Base-by-base conservation (phyloP, 1,140 invertebrate genomes). In the Drosophila grimshawi region DNA sequence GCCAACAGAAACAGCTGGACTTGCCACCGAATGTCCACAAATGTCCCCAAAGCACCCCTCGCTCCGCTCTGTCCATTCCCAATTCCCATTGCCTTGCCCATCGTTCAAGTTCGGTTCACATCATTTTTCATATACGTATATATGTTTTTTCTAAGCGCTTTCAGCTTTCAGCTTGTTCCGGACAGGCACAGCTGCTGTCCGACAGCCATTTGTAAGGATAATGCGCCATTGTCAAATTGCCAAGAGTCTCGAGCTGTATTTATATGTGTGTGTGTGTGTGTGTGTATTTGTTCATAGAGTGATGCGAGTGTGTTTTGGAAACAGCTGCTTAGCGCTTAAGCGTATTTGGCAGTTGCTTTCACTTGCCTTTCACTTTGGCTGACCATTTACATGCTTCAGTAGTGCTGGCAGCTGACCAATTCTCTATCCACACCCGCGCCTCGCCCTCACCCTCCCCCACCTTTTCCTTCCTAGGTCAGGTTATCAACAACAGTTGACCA, bases 211-310 rank as follows among this genome's bases (percentile, higher is more conserved):
- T 86, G 82, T 86, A 73, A 79, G 76, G 82, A 76, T 86, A 86
- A 86, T 86, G 82, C 68, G 78, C 78, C 64, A 70, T 86, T 86
- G 82, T 86, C 82, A 86, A 86, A 88, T 86, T 86, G 83, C 83
- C 83, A 88, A 81, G 52, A 62, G 77, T 48, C 39, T 53, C 10
- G 37, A n/a, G 48, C 7, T 61, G 56, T 49, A 48, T 11, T 61
- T 67, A 48, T 41, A 3, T 19, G 0, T 19, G 19, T 19, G 19
- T 19, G 19, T 19, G 19, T 19, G 19, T 19, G 19, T 19, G 19
- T 19, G 19, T 19, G 19, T 19, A 19, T 19, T 19, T 19, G 19
- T 19, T 1, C 19, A 19, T 19, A 19, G 19, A 19, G 19, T 19
- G 19, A 19, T 19, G 19, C 19, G 19, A 19, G 19, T 19, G 19